Conservation (phyloP, 2,888 invertebrate species). For the Epistrophe eligans region DNA sequence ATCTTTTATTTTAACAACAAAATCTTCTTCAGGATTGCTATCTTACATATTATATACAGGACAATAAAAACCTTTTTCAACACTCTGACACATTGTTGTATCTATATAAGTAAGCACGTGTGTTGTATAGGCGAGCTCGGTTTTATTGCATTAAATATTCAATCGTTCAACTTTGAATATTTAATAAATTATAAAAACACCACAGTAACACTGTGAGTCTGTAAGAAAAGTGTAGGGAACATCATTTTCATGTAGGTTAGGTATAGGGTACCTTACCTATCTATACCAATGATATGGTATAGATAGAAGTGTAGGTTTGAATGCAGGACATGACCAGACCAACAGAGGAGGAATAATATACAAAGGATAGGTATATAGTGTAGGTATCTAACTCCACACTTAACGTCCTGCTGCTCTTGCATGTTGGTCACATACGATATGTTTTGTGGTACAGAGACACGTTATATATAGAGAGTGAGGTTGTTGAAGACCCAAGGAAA, state of each 20-base stretch:
- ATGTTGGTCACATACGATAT: conserved; percentile 67
- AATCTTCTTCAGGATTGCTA: conserved; percentile 24
- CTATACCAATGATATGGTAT: not conserved
- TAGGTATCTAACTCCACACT: not conserved
- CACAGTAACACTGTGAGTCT: not conserved
- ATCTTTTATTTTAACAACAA: conserved; percentile 9
- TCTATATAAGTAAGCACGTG: conserved; percentile 44
- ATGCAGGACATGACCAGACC: conserved; percentile 23
- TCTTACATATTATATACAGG: not conserved
- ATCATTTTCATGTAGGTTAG: not conserved
- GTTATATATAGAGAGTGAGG: not conserved
- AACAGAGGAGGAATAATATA: not conserved
- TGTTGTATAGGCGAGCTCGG: conserved; percentile 22
- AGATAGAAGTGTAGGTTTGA: not conserved
- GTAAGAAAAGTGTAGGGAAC: not conserved
- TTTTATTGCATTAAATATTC: conserved; percentile 68
- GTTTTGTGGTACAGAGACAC: conserved; percentile 29
- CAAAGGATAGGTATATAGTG: not conserved
- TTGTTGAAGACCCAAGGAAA: not conserved
- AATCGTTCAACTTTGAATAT: conserved; percentile 69
- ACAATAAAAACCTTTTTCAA: conserved; percentile 33
- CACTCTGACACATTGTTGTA: conserved; percentile 34
- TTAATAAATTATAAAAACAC: conserved; percentile 56
- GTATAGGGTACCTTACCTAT: too few species aligned
- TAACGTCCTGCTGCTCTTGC: conserved; percentile 36